Conservation (phyloP, 2,888 invertebrate genomes). For the Biston betularia region DNA sequence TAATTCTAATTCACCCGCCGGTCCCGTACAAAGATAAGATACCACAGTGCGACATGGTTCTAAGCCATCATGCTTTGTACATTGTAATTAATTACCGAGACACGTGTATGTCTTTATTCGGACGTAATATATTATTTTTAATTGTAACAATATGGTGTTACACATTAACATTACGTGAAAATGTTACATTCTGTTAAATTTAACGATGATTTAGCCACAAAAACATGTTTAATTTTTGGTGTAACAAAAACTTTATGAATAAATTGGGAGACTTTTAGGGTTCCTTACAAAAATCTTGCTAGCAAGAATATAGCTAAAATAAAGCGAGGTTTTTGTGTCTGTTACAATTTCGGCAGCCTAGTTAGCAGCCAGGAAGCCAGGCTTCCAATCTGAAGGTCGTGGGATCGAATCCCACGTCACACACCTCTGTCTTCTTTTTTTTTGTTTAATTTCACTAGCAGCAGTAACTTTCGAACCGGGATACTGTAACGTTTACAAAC, state of each 20-base stretch:
- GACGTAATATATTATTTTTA: conserved; percentile 31
- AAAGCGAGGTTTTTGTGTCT: too few species aligned
- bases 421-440: too few species aligned
- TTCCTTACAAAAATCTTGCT: neutral
- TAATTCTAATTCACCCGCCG: too few species aligned
- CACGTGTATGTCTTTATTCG: conserved; percentile 42
- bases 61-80: conserved; percentile 24
- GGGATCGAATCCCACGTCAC: too few species aligned
- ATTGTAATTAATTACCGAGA: conserved; percentile 43
- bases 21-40: neutral
- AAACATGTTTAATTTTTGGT: neutral
- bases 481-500: too few species aligned
- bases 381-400: too few species aligned
- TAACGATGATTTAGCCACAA: neutral
- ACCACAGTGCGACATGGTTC: conserved; percentile 2
- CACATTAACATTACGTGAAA: conserved; percentile 3
- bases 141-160: conserved; percentile 39
- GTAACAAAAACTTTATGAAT: neutral
- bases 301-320: too few species aligned
- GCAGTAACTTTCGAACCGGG: too few species aligned
- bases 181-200: conserved; percentile 7
- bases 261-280: neutral
- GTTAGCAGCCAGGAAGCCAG: too few species aligned
- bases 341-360: too few species aligned
- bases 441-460: too few species aligned